Conservation (phyloP, 2,888 invertebrate genomes). For the Tinea semifulvella region DNA sequence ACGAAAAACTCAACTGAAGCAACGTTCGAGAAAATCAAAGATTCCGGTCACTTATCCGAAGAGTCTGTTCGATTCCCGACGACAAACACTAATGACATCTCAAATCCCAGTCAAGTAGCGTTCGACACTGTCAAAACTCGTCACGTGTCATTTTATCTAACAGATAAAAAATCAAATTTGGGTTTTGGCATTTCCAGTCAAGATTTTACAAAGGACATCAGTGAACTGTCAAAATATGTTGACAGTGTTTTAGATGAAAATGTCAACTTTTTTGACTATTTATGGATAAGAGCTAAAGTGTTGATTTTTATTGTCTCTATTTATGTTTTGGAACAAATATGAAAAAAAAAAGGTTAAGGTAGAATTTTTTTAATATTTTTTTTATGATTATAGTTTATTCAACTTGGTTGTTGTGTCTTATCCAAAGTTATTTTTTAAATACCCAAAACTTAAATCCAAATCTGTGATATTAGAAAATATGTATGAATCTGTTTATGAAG, state of each 20-base stretch:
- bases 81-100: constrained; percentile 15
- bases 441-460: no score
- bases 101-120: constrained; percentile 25
- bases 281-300: constrained; percentile 50
- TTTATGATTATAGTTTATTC: no score
- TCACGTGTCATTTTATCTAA: constrained; percentile 28
- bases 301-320: constrained; percentile 46
- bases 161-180: constrained; percentile 26
- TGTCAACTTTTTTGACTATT: constrained; percentile 39
- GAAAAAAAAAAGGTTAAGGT: no score
- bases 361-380: no score
- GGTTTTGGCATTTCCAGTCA: constrained; percentile 39
- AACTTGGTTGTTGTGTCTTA: no score
- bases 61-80: constrained; percentile 33
- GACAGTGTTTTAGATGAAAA: neutral
- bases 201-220: constrained; percentile 30
- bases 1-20: constrained; percentile 15
- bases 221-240: neutral
- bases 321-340: constrained; percentile 58
- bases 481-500: no score
- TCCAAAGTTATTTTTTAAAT: no score
- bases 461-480: no score
- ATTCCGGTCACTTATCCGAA: constrained; percentile 35
- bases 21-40: constrained; percentile 33
- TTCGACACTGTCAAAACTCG: constrained; percentile 24